phyloP scores from a whole-genome alignment of 2,888 invertebrate genomes.

The Acronicta psi region DNA sequence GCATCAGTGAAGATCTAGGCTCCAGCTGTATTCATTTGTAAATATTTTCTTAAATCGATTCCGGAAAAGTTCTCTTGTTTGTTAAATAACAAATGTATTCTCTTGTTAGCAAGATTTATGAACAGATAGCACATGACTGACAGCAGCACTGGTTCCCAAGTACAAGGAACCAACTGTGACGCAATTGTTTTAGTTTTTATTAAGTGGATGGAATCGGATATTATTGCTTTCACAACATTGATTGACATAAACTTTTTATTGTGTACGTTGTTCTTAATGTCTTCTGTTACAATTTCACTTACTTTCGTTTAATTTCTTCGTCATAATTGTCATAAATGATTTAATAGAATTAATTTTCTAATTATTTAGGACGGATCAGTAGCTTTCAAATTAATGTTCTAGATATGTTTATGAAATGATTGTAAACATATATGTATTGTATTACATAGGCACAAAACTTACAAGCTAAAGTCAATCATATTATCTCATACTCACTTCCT shows the following conservation, averaged over 20 bases:
- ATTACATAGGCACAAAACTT: no score
- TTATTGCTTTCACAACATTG: constrained; percentile 53
- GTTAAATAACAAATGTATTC: constrained; percentile 27
- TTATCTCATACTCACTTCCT: background rate
- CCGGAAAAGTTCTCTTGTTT: constrained; percentile 18
- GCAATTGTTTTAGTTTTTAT: constrained; percentile 54
- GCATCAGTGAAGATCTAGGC: no score
- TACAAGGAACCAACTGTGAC: constrained; percentile 42
- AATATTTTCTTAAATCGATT: constrained; percentile 9
- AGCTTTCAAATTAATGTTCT: constrained; percentile 1
- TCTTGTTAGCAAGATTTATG: constrained; percentile 19
- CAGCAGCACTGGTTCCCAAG: constrained; percentile 43
- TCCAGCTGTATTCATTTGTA: background rate
- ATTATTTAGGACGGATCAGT: constrained; percentile 6
- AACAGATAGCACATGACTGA: constrained; percentile 29
- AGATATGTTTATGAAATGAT: no score
- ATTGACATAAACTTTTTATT: constrained; percentile 51
- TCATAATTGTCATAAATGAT: constrained; percentile 5
- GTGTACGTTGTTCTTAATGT: constrained; percentile 34
- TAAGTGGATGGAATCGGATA: constrained; percentile 46
- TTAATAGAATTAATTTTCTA: background rate
- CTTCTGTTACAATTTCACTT: constrained; percentile 46
- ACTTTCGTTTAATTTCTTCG: constrained; percentile 37
- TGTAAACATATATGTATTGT: no score
- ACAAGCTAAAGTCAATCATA: background rate